Conservation (phyloP, 2,113 vertebrate genomes). For the Pelmatolapia mariae region DNA sequence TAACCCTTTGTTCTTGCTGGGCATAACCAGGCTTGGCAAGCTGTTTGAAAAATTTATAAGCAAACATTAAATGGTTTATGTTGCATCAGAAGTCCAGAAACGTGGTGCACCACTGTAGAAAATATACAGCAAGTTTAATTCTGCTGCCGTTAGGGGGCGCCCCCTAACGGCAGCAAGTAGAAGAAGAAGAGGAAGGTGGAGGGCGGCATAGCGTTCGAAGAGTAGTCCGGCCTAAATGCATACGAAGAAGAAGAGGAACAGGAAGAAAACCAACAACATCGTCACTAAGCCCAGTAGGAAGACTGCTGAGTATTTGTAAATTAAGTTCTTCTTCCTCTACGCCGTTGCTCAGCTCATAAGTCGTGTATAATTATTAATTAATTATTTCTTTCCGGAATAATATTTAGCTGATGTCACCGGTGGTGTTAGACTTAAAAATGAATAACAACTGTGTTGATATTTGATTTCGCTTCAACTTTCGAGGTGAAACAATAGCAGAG, state of each 20-base stretch:
- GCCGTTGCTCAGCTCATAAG: neutral
- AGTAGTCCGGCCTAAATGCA: neutral
- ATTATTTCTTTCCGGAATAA: neutral
- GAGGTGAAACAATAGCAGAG: neutral
- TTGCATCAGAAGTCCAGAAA: neutral
- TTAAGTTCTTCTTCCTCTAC: neutral
- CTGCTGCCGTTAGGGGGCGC: too few relatives aligned
- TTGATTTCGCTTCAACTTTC: neutral
- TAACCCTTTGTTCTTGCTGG: too few relatives aligned
- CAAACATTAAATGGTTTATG: neutral
- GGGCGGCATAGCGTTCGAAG: neutral
- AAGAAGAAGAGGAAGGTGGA: neutral
- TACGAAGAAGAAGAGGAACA: neutral
- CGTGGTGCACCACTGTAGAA: neutral
- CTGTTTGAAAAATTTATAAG: neutral
- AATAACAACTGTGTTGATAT: neutral
- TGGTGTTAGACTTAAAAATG: neutral
- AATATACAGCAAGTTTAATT: neutral
- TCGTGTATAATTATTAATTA: neutral
- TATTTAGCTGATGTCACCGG: neutral
- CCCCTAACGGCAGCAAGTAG: neutral
- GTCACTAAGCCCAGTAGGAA: neutral
- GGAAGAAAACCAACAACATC: neutral
- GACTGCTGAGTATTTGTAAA: neutral
- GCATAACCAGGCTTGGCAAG: neutral